Evolutionary conservation across 2,113 vertebrate genomes (phyloP).

Genomic region (Cheirogaleus medius): DNA sequence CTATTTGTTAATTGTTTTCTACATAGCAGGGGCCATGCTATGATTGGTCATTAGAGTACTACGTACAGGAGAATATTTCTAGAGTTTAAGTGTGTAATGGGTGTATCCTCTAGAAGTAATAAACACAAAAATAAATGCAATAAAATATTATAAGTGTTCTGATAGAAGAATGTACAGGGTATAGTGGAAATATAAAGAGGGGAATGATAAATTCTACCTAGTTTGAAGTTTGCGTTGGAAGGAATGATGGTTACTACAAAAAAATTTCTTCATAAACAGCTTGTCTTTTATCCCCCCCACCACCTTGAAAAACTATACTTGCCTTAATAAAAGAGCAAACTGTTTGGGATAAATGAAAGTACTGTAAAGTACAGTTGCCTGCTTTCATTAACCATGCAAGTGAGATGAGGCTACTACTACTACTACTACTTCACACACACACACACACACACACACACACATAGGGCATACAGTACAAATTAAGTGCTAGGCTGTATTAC

Average conservation of each 20-base stretch:
- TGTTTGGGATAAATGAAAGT: background rate
- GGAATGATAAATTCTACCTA: background rate
- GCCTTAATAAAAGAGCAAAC: background rate
- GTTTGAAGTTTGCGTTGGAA: background rate
- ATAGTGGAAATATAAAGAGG: background rate
- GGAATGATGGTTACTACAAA: background rate
- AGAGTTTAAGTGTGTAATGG: background rate
- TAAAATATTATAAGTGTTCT: background rate
- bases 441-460: background rate
- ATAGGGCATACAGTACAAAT: background rate
- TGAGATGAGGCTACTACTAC: background rate
- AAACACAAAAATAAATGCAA: background rate
- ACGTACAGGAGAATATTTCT: background rate
- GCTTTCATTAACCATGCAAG: background rate
- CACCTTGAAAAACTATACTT: background rate
- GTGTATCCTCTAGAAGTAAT: background rate
- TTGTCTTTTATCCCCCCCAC: background rate
- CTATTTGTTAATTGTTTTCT: background rate
- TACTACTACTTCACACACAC: background rate
- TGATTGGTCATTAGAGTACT: background rate
- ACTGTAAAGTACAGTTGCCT: background rate
- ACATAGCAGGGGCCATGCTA: background rate
- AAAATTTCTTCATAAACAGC: background rate
- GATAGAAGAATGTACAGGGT: background rate
- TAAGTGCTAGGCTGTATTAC: background rate